These are phyloP conservation scores for Motacilla alba DNA, from an alignment of 2,113 vertebrate genomes.

Conservation along the genomic window DNA sequence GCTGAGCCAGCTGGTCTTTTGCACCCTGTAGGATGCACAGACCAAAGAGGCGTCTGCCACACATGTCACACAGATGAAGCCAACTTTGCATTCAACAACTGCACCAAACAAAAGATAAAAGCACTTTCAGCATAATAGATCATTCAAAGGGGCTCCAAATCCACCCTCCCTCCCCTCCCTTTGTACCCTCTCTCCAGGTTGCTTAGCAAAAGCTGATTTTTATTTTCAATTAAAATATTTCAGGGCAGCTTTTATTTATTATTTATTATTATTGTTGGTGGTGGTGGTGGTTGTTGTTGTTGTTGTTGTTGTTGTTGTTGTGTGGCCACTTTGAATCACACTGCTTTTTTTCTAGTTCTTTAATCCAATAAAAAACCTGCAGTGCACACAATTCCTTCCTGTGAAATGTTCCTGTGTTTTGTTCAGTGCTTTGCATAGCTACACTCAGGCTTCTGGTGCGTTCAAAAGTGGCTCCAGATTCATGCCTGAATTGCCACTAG, in stretches of 20 bases:
- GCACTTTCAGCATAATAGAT: constrained; percentile 59
- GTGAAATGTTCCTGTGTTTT: neutral
- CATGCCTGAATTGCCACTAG: neutral
- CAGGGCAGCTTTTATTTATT: constrained; percentile 50
- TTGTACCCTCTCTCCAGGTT: constrained; percentile 53
- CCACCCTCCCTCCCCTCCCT: neutral
- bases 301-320: neutral
- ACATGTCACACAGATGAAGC: constrained; percentile 69
- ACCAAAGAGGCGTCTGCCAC: constrained; percentile 64
- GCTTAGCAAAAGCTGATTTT: constrained; percentile 60
- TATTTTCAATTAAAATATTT: constrained; percentile 60
- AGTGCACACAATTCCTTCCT: neutral
- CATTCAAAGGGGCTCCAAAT: constrained; percentile 46
- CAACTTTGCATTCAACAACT: constrained; percentile 67
- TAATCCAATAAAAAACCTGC: constrained; percentile 25
- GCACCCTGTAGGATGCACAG: constrained; percentile 59
- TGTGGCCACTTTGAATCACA: constrained; percentile 26
- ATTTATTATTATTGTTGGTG: constrained; percentile 45
- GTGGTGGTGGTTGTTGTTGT: too few species aligned
- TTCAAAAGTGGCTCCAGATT: neutral
- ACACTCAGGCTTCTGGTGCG: neutral
- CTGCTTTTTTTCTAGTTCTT: neutral
- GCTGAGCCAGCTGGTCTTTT: constrained; percentile 67
- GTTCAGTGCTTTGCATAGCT: neutral
- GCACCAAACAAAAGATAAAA: constrained; percentile 69